Evolutionary conservation across 2,888 invertebrate genomes (phyloP), one percentile per base, ranked within the genome.

Genomic region (Phaonia tiefii): DNA sequence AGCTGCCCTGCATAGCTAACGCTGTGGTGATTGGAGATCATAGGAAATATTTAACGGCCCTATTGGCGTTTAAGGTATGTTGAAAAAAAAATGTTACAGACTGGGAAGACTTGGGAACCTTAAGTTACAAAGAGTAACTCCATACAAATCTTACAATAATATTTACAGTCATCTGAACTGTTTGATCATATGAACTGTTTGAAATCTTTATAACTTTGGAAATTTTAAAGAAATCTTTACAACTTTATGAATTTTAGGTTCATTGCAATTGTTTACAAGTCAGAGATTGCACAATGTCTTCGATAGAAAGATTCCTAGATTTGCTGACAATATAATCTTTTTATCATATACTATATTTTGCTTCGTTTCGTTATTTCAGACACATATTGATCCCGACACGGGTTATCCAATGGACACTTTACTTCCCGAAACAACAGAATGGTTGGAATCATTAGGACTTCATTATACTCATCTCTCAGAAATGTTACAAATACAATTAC

Each of bases 21-120:
- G 96, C 94, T 0, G 93, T 98, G 86, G 92, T 98, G n/a, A 93
- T 98, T 80, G 98, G 98, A 0, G 98, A 98, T 90, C 92, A 93
- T 87, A 93, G 93, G 83, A 98, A 98, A 91, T 98, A 95, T 92
- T 93, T 98, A 67, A 93, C 96, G 0, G 92, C 97, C 79, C 92
- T 98, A 75, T 91, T 98, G 79, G 95, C 97, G 0, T 90, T 98
- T 4, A 97, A 96, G 94, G 96, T 95, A 90, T 86, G 90, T 31
- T n/a, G n/a, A n/a, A 31, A 31, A 31, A 31, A 8, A 31, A 31
- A 31, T n/a, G n/a, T 31, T 31, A 31, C 4, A 8, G 31, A 31
- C 31, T 5, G 31, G 3, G 44, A n/a, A 2, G 11, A n/a, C 11
- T n/a, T 2, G 17, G 17, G 2, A n/a, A 46, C 15, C 15, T 46